These are phyloP conservation scores for Plebejus argus DNA, from an alignment of 2,888 invertebrate species.

Conservation along the genomic window DNA sequence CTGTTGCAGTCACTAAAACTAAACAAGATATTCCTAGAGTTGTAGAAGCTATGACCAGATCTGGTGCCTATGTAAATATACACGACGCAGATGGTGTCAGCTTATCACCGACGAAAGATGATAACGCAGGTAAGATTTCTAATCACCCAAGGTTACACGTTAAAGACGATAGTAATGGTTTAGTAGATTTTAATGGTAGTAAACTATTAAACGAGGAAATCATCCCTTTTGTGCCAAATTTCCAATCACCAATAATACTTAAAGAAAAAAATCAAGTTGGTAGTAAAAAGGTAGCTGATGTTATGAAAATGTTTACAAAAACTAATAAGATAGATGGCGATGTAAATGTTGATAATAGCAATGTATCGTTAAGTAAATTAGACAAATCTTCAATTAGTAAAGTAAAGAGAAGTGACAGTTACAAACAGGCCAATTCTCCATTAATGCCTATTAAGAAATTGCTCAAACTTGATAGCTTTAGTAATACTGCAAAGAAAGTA, in stretches of 20 bases:
- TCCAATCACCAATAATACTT: constrained; percentile 71
- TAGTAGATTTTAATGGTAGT: constrained; percentile 53
- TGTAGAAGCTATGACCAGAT: constrained; percentile 73
- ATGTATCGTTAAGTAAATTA: constrained; percentile 45
- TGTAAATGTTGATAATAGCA: constrained; percentile 46
- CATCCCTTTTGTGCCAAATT: constrained; percentile 71
- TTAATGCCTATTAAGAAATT: constrained; percentile 84
- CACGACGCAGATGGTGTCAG: constrained; percentile 83
- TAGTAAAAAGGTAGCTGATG: constrained; percentile 71
- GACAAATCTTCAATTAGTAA: constrained; percentile 66
- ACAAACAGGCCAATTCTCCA: constrained; percentile 89
- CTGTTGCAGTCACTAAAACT: constrained; percentile 54
- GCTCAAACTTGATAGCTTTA: constrained; percentile 75
- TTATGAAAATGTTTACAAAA: constrained; percentile 73
- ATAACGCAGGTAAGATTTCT: constrained; percentile 85
- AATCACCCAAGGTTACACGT: constrained; percentile 40
- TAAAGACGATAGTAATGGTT: constrained; percentile 50
- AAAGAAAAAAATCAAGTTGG: constrained; percentile 62
- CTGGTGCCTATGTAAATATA: constrained; percentile 87
- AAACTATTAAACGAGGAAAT: constrained; percentile 57
- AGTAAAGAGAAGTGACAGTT: constrained; percentile 91
- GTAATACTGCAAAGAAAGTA: constrained; percentile 68
- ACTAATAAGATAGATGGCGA: constrained; percentile 52
- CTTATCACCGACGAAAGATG: constrained; percentile 82
- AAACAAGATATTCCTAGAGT: constrained; percentile 66